Evolutionary conservation across 2,113 vertebrate genomes (phyloP).

Genomic region (Dascyllus trimaculatus): DNA sequence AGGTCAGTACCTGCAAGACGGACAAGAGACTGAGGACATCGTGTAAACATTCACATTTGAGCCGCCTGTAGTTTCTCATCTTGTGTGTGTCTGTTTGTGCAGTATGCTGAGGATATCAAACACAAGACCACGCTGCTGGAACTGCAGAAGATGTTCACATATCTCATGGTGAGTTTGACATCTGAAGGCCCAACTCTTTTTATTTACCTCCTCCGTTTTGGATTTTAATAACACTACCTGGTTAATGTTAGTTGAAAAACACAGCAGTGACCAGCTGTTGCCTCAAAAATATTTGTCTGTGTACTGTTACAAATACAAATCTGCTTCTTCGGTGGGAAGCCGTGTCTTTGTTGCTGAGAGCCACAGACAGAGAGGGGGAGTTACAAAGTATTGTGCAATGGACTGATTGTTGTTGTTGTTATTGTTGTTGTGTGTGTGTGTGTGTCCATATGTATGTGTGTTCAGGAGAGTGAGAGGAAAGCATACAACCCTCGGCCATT

Average conservation of each 20-base stretch:
- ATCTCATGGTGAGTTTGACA: slow-evolving; percentile 91
- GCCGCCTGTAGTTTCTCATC: background rate
- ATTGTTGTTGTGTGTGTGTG: background rate
- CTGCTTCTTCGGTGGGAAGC: too few species aligned
- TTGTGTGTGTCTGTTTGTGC: slow-evolving; percentile 35
- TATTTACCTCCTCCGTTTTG: too few species aligned
- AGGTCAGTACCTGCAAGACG: slow-evolving; percentile 81
- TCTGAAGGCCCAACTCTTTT: too few species aligned
- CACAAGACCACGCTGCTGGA: slow-evolving; percentile 98
- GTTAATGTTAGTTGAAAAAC: too few species aligned
- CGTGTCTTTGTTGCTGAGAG: background rate
- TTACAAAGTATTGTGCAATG: background rate
- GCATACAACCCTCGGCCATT: slow-evolving; percentile 98
- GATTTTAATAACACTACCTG: too few species aligned
- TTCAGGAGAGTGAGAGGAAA: slow-evolving; percentile 97
- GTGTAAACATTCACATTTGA: background rate
- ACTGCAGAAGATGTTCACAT: slow-evolving; percentile 99
- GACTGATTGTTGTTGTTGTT: background rate
- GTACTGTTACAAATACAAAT: too few species aligned
- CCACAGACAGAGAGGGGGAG: background rate
- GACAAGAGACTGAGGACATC: rapidly evolving
- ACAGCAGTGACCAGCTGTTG: too few species aligned
- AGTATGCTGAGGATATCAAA: slow-evolving; percentile 99
- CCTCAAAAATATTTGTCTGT: too few species aligned
- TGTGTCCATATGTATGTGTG: background rate